Evolutionary conservation across 2,888 invertebrate species (phyloP).

Genomic region (Mythimna vitellina): DNA sequence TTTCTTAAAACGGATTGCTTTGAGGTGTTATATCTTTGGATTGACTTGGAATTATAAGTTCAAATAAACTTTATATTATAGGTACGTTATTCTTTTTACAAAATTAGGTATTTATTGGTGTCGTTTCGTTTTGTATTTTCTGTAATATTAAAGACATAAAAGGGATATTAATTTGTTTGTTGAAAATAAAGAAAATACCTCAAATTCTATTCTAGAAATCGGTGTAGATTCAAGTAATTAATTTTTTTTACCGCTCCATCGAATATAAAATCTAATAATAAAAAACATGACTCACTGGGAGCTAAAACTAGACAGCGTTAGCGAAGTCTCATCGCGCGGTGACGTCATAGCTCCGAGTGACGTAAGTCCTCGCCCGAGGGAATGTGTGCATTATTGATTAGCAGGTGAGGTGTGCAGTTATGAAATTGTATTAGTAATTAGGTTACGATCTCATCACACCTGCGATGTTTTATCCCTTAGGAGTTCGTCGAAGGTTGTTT

Average conservation of each 20-base stretch:
- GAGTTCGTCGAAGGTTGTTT: constrained; percentile 22
- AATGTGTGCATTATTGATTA: constrained; percentile 58
- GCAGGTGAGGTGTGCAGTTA: constrained; percentile 36
- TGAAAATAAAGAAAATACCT: neutral
- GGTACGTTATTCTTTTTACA: no score
- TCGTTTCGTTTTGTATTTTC: no score
- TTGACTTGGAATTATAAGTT: no score
- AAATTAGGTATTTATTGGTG: no score
- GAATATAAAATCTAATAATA: constrained; percentile 32
- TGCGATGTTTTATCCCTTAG: neutral
- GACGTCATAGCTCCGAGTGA: constrained; percentile 36
- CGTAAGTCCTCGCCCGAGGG: constrained; percentile 42
- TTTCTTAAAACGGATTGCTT: no score
- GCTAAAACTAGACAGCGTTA: constrained; percentile 43
- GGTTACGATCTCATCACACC: constrained; percentile 2
- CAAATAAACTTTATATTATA: no score
- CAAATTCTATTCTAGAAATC: neutral
- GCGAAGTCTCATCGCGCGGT: constrained; percentile 25
- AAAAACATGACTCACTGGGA: constrained; percentile 59
- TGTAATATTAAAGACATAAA: no score
- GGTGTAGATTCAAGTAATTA: constrained; percentile 11
- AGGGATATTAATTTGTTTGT: no score
- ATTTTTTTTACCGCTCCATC: constrained; percentile 29
- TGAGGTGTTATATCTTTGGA: no score
- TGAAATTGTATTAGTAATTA: constrained; percentile 11